Base-by-base conservation (phyloP, 2,888 invertebrate species). In the Ochropacha duplaris region DNA sequence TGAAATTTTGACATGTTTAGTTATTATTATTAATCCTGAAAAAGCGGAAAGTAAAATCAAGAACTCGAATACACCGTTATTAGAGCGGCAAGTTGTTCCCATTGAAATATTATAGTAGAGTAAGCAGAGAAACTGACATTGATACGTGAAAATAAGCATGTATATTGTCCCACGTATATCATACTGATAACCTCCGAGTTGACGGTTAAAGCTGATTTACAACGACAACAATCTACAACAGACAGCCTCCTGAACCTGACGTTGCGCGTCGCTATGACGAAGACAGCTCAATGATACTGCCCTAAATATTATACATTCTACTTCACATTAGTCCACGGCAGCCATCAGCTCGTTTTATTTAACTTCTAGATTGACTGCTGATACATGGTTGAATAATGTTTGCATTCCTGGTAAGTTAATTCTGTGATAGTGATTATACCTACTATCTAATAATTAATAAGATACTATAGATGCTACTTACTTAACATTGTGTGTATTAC, bases 101-200 rank as follows among this genome's bases (percentile, higher is more conserved):
- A 51, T 31, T 16, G 54, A 56, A 56, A 56, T 54, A 54, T 56
- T 51, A 31, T 19, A 31, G 31, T 31, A 12, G 19, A 11, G 16
- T 31, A 51, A 16, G 51, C 31, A n/a, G 31, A 31, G 50, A 24
- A 49, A 12, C 16, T 54, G 64, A 58, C 60, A 65, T 66, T 65
- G 70, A 75, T 64, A 66, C 49, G 60, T 68, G 64, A 61, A 61
- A 68, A 69, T 59, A 66, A 68, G 66, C 63, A 57, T 34, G 51
- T 58, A 57, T 59, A 58, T 59, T 68, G 60, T 76, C 76, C 68
- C 76, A 76, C 76, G 74, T 76, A 73, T 74, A 76, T 79, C 74
- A 2, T 63, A 62, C 65, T 66, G 77, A 79, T 81, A 77, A 79
- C 74, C 69, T 63, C 56, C 58, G 50, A 62, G 61, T 62, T 67